Conservation (phyloP, 2,888 invertebrate genomes). For the Lycaena phlaeas region DNA sequence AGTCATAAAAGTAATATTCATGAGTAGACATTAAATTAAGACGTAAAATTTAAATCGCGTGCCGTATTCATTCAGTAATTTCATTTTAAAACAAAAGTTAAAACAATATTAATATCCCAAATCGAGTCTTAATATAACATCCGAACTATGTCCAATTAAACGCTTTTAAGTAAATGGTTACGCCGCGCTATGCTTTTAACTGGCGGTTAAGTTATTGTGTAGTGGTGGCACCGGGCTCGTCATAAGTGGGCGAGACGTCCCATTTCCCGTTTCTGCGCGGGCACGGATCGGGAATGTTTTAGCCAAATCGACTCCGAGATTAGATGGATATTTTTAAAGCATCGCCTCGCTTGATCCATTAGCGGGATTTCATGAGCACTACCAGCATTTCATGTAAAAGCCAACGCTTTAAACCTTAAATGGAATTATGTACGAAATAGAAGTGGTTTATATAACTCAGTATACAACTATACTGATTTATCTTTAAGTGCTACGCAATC, state of each 20-base stretch:
- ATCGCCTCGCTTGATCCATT: slow-evolving; percentile 56
- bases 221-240: slow-evolving; percentile 24
- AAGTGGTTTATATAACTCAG: slow-evolving; percentile 1
- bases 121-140: no score
- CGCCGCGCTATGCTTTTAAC: slow-evolving; percentile 5
- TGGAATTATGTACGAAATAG: slow-evolving; percentile 11
- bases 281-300: slow-evolving; percentile 50
- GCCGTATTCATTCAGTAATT: no score
- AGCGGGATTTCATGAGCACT: slow-evolving; percentile 51
- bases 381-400: slow-evolving; percentile 41
- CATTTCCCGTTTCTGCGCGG: slow-evolving; percentile 45
- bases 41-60: no score
- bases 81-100: no score
- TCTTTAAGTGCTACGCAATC: slow-evolving; percentile 1
- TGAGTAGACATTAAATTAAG: no score
- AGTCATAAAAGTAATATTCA: no score
- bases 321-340: slow-evolving; percentile 60
- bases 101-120: no score
- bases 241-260: slow-evolving; percentile 45
- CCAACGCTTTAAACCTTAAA: slow-evolving; percentile 30
- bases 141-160: no score
- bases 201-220: slow-evolving; percentile 15
- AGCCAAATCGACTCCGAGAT: slow-evolving; percentile 54
- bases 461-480: no score
- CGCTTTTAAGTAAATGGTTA: slow-evolving; percentile 20